Evolutionary conservation across 2,113 vertebrate species (phyloP).

Genomic region (Nothoprocta perdicaria): DNA sequence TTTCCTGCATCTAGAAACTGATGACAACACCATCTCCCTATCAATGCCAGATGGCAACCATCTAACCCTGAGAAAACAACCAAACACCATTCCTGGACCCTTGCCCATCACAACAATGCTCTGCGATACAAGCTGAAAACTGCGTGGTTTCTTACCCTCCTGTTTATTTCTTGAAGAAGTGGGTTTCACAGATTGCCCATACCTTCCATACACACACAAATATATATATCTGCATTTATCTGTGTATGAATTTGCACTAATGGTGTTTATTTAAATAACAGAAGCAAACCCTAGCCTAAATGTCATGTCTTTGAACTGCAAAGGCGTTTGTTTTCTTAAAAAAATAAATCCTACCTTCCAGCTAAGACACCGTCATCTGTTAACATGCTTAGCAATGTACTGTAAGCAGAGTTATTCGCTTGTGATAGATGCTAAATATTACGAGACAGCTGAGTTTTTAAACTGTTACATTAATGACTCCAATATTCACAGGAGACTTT

Average conservation of each 20-base stretch:
- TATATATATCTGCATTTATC: not conserved
- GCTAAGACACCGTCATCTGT: not conserved
- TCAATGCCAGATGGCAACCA: slow-evolving; percentile 90
- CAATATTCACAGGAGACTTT: slow-evolving; percentile 21
- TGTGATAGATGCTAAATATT: not conserved
- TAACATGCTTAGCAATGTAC: slow-evolving; percentile 1
- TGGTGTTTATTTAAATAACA: not conserved
- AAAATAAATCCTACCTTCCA: not conserved
- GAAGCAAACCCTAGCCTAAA: not conserved
- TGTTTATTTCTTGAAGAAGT: slow-evolving; percentile 36
- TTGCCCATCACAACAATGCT: slow-evolving; percentile 86
- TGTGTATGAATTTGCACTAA: not conserved
- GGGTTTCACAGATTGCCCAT: not conserved
- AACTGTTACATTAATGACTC: not conserved
- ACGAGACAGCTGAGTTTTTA: slow-evolving; percentile 17
- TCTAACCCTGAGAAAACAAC: slow-evolving; percentile 87
- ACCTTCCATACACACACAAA: not conserved
- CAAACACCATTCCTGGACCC: slow-evolving; percentile 89
- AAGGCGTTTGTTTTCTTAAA: not conserved
- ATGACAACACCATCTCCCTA: slow-evolving; percentile 92
- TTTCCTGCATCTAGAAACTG: slow-evolving; percentile 95
- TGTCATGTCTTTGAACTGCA: not conserved
- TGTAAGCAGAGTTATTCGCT: not conserved
- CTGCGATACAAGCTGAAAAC: slow-evolving; percentile 73
- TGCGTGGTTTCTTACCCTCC: slow-evolving; percentile 52